Evolutionary conservation across 2,113 vertebrate genomes (phyloP).

Genomic region (Azemiops feae): DNA sequence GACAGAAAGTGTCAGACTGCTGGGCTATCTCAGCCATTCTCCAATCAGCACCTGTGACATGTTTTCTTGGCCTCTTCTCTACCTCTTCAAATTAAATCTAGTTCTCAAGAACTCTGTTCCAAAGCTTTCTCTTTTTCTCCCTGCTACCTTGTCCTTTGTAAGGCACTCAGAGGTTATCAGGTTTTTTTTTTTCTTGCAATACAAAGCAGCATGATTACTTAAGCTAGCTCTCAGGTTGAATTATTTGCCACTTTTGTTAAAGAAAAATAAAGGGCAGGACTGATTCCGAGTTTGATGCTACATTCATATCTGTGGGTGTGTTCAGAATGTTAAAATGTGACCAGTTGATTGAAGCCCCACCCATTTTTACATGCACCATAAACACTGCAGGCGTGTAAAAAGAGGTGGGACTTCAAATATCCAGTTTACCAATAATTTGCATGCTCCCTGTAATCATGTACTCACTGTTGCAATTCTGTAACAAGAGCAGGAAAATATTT

Average conservation of each 20-base stretch:
- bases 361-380: not conserved
- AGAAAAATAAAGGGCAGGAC: not conserved
- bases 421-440: not conserved
- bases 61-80: not conserved
- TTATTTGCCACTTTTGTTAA: not conserved
- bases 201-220: slow-evolving; percentile 32
- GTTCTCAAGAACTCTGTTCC: slow-evolving; percentile 1
- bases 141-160: slow-evolving; percentile 25
- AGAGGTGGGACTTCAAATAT: not conserved
- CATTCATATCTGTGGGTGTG: not conserved
- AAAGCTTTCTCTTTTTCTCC: not conserved
- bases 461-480: not conserved
- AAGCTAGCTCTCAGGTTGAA: slow-evolving; percentile 24
- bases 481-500: not conserved
- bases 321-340: not conserved
- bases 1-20: not conserved
- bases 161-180: not conserved
- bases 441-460: not conserved
- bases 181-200: not conserved
- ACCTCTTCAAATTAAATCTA: slow-evolving; percentile 41
- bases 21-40: not conserved
- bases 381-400: not conserved
- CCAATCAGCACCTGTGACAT: not conserved
- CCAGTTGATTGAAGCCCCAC: not conserved
- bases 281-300: not conserved